A percentile compares a stretch with the other conserved stretches of the same genome.
These are phyloP conservation scores for Harpalus rubripes DNA, from an alignment of 2,888 invertebrate genomes.

Conservation along the genomic window DNA sequence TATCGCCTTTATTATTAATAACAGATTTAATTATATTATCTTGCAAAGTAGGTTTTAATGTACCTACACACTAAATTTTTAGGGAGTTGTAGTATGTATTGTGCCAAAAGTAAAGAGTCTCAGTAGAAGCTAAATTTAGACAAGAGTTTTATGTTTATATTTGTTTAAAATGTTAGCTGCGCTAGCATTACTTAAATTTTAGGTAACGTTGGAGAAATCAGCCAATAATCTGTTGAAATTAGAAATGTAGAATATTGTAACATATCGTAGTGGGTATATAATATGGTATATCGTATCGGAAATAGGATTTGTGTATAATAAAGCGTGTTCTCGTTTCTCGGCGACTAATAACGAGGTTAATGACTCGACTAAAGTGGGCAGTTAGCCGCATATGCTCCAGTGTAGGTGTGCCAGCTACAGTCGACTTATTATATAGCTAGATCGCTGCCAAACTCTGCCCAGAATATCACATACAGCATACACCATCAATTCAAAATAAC, in stretches of 20 bases:
- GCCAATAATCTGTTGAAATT: neutral
- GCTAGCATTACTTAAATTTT: too few relatives aligned
- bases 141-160: too few relatives aligned
- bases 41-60: too few relatives aligned
- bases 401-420: slow-evolving; percentile 53
- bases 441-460: neutral
- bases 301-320: slow-evolving; percentile 62
- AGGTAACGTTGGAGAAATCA: too few relatives aligned
- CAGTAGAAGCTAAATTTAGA: too few relatives aligned
- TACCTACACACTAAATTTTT: too few relatives aligned
- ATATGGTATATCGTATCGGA: slow-evolving; percentile 57
- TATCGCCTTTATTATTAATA: too few relatives aligned
- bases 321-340: slow-evolving; percentile 61
- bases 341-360: slow-evolving; percentile 61
- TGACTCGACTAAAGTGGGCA: slow-evolving; percentile 56
- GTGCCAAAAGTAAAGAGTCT: too few relatives aligned
- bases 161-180: too few relatives aligned
- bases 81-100: too few relatives aligned
- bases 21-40: too few relatives aligned
- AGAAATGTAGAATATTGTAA: neutral
- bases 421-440: slow-evolving; percentile 8
- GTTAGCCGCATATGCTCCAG: slow-evolving; percentile 36
- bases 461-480: neutral
- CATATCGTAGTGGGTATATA: slow-evolving; percentile 16
- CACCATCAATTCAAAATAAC: neutral